Conservation (phyloP, 2,888 invertebrate species). For the Protodeltote pygarga region DNA sequence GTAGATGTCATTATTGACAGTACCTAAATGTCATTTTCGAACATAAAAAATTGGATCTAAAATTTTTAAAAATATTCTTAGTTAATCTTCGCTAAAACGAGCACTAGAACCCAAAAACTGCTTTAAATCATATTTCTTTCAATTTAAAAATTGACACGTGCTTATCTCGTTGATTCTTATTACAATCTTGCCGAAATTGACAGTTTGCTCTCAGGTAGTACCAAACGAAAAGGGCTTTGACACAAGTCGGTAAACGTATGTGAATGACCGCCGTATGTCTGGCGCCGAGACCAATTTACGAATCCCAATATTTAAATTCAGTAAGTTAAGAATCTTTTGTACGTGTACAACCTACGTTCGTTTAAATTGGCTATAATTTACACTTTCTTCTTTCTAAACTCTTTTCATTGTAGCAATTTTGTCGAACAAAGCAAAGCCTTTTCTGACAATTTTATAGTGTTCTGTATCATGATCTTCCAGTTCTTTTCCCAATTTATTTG, state of each 20-base stretch:
- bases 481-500: too few species aligned
- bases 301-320: slow-evolving; percentile 32
- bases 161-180: slow-evolving; percentile 2
- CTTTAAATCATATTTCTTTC: neutral
- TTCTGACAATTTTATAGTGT: too few species aligned
- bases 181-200: slow-evolving; percentile 12
- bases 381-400: neutral
- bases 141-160: neutral
- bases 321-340: slow-evolving; percentile 4
- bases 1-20: too few species aligned
- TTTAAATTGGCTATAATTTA: slow-evolving; percentile 14
- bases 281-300: slow-evolving; percentile 37
- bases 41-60: too few species aligned
- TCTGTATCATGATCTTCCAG: too few species aligned
- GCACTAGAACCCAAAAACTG: neutral
- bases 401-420: too few species aligned
- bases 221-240: slow-evolving; percentile 23
- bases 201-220: slow-evolving; percentile 14
- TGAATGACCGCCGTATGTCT: slow-evolving; percentile 26
- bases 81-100: too few species aligned
- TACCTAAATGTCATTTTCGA: too few species aligned
- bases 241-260: slow-evolving; percentile 1
- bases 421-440: too few species aligned
- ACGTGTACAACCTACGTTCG: neutral
- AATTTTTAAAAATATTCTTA: too few species aligned